phyloP scores from a whole-genome alignment of 2,888 invertebrate species.

The Platycnemis pennipes region DNA sequence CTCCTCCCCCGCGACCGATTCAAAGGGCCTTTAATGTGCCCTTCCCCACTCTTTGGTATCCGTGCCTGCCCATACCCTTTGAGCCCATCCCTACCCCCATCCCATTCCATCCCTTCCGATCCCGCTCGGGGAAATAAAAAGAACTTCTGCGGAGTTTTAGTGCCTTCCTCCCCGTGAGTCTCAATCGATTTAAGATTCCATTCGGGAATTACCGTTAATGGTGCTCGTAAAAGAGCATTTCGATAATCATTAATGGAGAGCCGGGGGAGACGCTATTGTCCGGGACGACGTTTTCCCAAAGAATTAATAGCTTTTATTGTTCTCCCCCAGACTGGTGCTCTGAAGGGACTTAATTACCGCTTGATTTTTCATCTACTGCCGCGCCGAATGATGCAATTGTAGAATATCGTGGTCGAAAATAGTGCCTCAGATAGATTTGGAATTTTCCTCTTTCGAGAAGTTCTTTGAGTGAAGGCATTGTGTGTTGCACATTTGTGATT shows the following conservation, averaged over 20 bases:
- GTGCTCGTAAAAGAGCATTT: slow-evolving; percentile 11
- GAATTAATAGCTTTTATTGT: slow-evolving; percentile 36
- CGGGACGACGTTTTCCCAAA: neutral
- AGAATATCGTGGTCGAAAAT: neutral
- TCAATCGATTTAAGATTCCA: slow-evolving; percentile 60
- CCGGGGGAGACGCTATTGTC: neutral
- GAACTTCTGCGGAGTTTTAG: slow-evolving; percentile 36
- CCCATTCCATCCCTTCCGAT: neutral
- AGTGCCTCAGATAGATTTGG: no score
- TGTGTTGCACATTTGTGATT: no score
- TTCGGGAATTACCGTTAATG: slow-evolving; percentile 35
- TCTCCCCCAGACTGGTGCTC: slow-evolving; percentile 1
- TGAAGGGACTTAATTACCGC: slow-evolving; percentile 1
- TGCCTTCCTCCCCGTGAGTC: neutral
- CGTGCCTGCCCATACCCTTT: neutral
- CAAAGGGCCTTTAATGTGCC: neutral
- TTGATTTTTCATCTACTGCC: neutral
- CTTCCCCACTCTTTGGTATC: neutral
- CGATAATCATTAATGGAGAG: slow-evolving; percentile 26
- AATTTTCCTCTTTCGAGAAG: no score
- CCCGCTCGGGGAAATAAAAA: slow-evolving; percentile 1
- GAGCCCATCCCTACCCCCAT: neutral
- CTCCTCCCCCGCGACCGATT: neutral
- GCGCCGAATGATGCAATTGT: neutral
- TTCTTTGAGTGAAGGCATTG: no score